Percentiles rank a stretch among this genome's conserved stretches.
phyloP scores from a whole-genome alignment of 1,140 invertebrate genomes.

The Sinonovacula constricta region DNA sequence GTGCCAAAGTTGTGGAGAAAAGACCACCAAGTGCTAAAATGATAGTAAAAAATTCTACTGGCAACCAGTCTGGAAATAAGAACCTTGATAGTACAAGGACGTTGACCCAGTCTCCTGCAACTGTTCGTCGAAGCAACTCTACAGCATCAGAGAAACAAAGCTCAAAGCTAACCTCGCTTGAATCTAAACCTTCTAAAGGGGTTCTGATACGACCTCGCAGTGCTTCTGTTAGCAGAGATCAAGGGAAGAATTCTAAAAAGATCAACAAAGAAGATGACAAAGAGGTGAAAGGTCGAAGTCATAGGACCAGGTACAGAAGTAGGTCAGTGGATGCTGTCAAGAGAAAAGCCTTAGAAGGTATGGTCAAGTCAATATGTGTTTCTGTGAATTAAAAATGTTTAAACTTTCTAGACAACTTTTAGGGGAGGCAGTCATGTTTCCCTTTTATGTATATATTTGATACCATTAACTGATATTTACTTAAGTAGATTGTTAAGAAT shows the following conservation, averaged over 20 bases:
- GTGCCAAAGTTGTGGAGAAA: conserved; percentile 45
- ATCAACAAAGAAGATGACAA: conserved; percentile 39
- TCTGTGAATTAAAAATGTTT: no score
- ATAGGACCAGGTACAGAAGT: conserved; percentile 8
- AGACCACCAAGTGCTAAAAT: conserved; percentile 43
- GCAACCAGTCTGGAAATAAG: neutral
- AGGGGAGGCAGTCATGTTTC: no score
- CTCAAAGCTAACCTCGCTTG: conserved; percentile 21
- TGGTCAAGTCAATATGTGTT: no score
- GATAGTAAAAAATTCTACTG: conserved; percentile 9
- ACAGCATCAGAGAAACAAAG: conserved; percentile 13
- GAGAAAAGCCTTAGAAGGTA: conserved; percentile 60
- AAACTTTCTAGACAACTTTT: no score
- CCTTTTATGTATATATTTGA: no score
- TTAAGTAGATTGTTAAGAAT: no score
- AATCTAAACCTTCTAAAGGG: conserved; percentile 42
- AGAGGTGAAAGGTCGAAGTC: neutral
- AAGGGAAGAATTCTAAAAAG: neutral
- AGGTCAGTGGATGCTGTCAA: conserved; percentile 45
- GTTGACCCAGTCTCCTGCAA: neutral
- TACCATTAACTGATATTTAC: no score
- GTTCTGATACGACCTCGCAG: conserved; percentile 44
- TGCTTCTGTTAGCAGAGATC: conserved; percentile 27
- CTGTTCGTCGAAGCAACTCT: conserved; percentile 36
- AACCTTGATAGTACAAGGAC: neutral